Evolutionary conservation across 2,888 invertebrate species (phyloP), one percentile per base, ranked within the genome.

Genomic region (Ashinkailepas kermadecensis): DNA sequence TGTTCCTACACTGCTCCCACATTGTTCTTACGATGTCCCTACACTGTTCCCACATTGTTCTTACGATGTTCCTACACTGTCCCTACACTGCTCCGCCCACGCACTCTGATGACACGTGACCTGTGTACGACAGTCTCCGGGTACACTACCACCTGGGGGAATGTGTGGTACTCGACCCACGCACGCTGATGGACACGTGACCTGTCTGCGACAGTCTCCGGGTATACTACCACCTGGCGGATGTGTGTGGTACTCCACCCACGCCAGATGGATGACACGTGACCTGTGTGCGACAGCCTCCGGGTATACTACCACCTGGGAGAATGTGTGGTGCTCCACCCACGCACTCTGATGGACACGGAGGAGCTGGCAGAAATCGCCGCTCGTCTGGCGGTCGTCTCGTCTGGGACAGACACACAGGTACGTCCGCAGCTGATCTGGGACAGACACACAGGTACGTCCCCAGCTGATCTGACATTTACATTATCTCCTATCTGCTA

Each of bases 131-230:
- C 88, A 93, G 93, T 85, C 88, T 95, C 83, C 90, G 94, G 83
- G 88, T 96, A 83, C 97, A 95, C 89, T 95, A 96, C 89, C 96
- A 97, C 88, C 95, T 95, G 88, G 96, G 97, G 4, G 97, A 97
- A 88, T 95, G 95, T 87, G 91, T 96, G 85, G 93, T 94, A 10
- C 89, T 96, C 83, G 92, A 93, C 85, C 92, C 93, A 86, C 90
- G 84, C 9, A 64, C 81, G 21, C 79, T 82, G 74, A 58, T 78
- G 15, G 84, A 84, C 64, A 81, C 83, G 0, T n/a, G n/a, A n/a
- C n/a, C n/a, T n/a, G n/a, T n/a, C 54, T 9, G 54, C 82, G 85
- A 23, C 88, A 93, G 93, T 85, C 88, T 95, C 83, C 90, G 94
- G 83, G 88, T 96, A 83, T 97, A 95, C 89, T 95, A 96, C 89